Percentiles rank a stretch among this genome's conserved stretches.
These are phyloP conservation scores for Scytalopus superciliaris DNA, from an alignment of 2,113 vertebrate species.

Conservation along the genomic window DNA sequence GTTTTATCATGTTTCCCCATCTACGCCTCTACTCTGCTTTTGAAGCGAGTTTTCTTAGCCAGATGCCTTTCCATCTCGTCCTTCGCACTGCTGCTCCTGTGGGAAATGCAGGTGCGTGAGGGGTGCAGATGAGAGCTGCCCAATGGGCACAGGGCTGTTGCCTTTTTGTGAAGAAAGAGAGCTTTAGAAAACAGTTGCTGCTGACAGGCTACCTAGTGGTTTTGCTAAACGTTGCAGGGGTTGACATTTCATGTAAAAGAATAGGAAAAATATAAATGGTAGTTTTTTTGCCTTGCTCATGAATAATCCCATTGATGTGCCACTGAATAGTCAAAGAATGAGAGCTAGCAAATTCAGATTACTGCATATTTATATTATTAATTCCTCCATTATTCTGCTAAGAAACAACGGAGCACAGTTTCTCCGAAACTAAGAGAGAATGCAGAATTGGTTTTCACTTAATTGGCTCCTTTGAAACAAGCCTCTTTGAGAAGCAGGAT, in stretches of 20 bases:
- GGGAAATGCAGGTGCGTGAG: background rate
- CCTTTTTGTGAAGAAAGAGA: background rate
- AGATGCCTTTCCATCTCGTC: background rate
- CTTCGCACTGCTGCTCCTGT: background rate
- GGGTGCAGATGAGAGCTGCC: background rate
- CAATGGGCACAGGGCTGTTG: background rate
- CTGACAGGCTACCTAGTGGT: background rate
- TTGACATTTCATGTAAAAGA: background rate
- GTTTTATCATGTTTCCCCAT: constrained; percentile 24
- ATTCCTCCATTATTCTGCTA: constrained; percentile 29
- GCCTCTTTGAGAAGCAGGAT: constrained; percentile 22
- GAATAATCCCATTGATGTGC: constrained; percentile 38
- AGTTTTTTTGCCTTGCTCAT: background rate
- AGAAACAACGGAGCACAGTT: constrained; percentile 7
- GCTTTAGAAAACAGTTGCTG: background rate
- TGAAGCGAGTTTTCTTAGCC: constrained; percentile 18
- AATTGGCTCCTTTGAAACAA: constrained; percentile 43
- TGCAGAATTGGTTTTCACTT: constrained; percentile 46
- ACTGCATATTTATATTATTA: constrained; percentile 31
- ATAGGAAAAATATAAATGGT: background rate
- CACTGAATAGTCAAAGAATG: constrained; percentile 1
- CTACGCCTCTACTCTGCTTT: background rate
- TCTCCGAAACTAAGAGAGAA: constrained; percentile 27
- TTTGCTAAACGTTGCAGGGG: background rate
- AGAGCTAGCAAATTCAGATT: constrained; percentile 34